These are phyloP conservation scores for Diadumene lineata DNA, from an alignment of 92 coral and sea anemone genomes.

Conservation along the genomic window DNA sequence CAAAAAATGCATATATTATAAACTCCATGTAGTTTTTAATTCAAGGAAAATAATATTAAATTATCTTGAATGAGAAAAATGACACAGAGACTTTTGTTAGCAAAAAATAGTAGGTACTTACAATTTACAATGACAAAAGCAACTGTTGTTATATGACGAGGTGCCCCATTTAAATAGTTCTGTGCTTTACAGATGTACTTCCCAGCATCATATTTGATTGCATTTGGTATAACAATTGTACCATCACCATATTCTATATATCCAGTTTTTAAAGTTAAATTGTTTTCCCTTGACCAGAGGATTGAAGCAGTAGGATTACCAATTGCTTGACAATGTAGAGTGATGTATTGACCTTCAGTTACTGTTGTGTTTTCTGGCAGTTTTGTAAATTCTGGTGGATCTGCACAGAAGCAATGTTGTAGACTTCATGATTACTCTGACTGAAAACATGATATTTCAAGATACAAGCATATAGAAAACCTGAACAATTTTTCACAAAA, in stretches of 20 bases:
- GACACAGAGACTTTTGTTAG: no score
- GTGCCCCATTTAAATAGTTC: background rate
- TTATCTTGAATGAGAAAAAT: no score
- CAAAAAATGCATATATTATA: background rate
- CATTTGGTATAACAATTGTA: conserved; percentile 1
- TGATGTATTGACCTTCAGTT: conserved; percentile 4
- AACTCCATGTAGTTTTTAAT: no score
- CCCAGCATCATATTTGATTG: conserved; percentile 9
- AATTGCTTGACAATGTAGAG: conserved; percentile 2
- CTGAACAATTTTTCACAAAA: no score
- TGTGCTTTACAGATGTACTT: conserved; percentile 20
- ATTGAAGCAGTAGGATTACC: conserved; percentile 6
- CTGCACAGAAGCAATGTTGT: background rate
- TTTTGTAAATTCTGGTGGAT: conserved; percentile 4
- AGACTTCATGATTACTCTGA: background rate
- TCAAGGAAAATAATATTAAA: no score
- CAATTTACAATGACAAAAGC: conserved; percentile 4
- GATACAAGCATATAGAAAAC: no score
- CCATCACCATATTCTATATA: background rate
- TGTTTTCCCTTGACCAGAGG: conserved; percentile 1
- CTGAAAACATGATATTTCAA: no score
- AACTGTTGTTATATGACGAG: background rate
- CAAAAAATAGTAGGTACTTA: no score
- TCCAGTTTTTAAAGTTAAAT: background rate
- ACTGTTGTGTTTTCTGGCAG: background rate